A percentile compares a stretch with the other conserved stretches of the same genome.
phyloP scores from a whole-genome alignment of 2,888 invertebrate species.

The Globia sparganii region DNA sequence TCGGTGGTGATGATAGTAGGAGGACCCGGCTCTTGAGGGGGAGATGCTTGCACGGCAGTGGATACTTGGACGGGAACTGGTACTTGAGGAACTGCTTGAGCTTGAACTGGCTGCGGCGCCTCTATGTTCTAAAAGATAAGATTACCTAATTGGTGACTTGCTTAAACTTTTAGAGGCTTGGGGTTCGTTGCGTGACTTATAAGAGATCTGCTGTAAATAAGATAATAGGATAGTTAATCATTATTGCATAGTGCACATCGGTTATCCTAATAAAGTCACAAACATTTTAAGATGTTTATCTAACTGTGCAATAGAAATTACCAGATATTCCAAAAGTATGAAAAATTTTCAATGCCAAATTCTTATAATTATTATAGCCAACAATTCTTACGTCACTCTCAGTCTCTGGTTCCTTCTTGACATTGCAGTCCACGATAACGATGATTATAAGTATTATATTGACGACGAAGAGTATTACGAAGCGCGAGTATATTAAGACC shows the following conservation, averaged over 20 bases:
- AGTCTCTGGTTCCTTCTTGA: conserved; percentile 60
- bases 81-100: conserved; percentile 36
- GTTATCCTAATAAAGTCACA: not conserved
- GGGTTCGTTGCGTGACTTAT: not conserved
- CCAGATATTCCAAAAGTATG: not conserved
- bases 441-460: conserved; percentile 81
- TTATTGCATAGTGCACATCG: not conserved
- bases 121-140: conserved; percentile 71
- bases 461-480: conserved; percentile 85
- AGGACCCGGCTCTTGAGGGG: conserved; percentile 33
- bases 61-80: conserved; percentile 58
- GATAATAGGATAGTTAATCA: not conserved
- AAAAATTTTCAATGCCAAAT: not conserved
- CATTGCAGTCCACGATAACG: conserved; percentile 76
- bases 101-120: conserved; percentile 57
- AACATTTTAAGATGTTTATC: not conserved
- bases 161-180: not conserved
- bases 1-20: conserved; percentile 29
- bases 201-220: conserved; percentile 2
- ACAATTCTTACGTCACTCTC: conserved; percentile 67
- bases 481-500: conserved; percentile 85
- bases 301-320: not conserved
- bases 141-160: not conserved
- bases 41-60: conserved; percentile 59
- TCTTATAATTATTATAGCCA: not conserved